Evolutionary conservation across 1,140 invertebrate species (phyloP), one percentile per base, ranked within the genome.

Genomic region (Lordiphosa mommai): DNA sequence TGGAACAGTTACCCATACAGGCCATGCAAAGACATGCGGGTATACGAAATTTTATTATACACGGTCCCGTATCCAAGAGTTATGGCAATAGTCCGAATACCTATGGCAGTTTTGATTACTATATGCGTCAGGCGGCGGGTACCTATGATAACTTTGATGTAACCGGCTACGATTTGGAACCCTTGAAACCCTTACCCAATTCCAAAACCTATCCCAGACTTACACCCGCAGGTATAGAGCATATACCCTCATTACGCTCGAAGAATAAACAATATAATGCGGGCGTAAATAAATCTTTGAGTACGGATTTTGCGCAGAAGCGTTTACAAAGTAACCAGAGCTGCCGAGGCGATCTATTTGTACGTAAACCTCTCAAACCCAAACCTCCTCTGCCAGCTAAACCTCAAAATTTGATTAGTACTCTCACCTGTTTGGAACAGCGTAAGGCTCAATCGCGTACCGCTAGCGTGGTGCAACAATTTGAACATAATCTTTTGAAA

Each of bases 81-180:
- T 92, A 92, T 48, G 91, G 91, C 0, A 92, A 90, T 2, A 92
- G 91, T 88, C 91, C 91, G 2, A 92, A 92, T 84, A 90, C 86
- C 32, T 88, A 72, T 16, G 72, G 82, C 30, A 86, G 79, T 50
- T 88, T 89, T 1, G 88, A 89, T 44, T 89, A 88, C 48, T 89
- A 89, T 6, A 89, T 89, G 88, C 69, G 79, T 0, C 77, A 80
- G 23, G 61, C 61, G 32, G 46, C 61, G 2, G 47, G 59, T 14
- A 61, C 57, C 7, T 80, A 80, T 34, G 84, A 87, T 10, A 87
- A 73, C 29, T 88, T 87, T 29, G 88, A 89, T 57, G 69, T 89
- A 3, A 85, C 85, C 0, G 76, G 77, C 51, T 89, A 89, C 56
- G 85, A 82, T 40, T 46, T 88, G 14, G 67, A 86, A 33, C 73